Base-by-base conservation (phyloP, 92 coral and sea anemone genomes). In the Epizoanthus stellaris region DNA sequence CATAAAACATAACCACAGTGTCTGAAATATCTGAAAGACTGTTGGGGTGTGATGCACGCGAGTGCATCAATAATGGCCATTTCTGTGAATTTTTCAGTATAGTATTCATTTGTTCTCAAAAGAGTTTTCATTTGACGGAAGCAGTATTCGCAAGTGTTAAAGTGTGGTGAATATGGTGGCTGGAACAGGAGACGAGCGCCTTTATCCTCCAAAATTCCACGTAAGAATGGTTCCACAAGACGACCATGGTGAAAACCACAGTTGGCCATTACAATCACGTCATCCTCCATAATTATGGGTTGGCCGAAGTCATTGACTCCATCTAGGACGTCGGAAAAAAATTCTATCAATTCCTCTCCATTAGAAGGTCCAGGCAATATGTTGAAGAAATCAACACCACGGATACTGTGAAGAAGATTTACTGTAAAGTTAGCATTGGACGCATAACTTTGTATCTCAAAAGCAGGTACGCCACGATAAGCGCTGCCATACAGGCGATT, bases 61-160 rank as follows among this genome's bases (percentile, higher is more conserved):
- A 86, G 19, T 21, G 70, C 90, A 16, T 86, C 68, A 45, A 80
- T 86, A 45, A 86, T 86, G n/a, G 90, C 86, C 25, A 86, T 52
- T 61, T 86, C 86, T 19, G 85, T 80, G 70, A 66, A 86, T 19
- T 86, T 86, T 16, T 58, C 58, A 21, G 85, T 30, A 58, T 65
- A 86, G 40, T 86, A 77, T 80, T 86, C 90, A 77, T 86, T 76
- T 61, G 70, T 65, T 79, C 90, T 80, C 67, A 86, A 66, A 66
- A 80, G 71, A 52, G 76, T 66, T 58, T 80, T 86, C 85, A 86
- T 80, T 17, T 61, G 34, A 36, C 81, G 67, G 68, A 80, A 86
- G 56, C 86, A 86, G 60, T 80, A 82, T 68, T 87, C 76, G 43
- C 91, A 87, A n/a, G 82, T 87, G 67, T 87, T 87, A 65, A 87